Percentiles rank a stretch among this genome's conserved stretches.
These are phyloP conservation scores for Bombus difficillimus DNA, from an alignment of 1,140 invertebrate species.

Conservation along the genomic window DNA sequence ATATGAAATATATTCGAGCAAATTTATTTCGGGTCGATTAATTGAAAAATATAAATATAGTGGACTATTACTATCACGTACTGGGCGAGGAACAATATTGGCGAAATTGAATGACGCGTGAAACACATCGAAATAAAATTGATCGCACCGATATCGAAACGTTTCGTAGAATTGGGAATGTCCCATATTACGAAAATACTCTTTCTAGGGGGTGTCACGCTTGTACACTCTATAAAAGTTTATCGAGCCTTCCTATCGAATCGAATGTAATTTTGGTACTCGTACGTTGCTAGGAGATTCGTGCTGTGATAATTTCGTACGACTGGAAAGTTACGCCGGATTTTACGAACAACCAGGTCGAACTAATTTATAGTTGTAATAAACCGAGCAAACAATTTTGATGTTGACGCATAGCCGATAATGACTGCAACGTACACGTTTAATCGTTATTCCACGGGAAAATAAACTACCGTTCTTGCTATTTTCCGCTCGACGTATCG, in stretches of 20 bases:
- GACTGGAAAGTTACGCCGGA: background rate
- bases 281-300: conserved; percentile 6
- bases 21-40: background rate
- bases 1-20: background rate
- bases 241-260: background rate
- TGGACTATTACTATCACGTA: too few relatives aligned
- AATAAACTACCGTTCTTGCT: conserved; percentile 52
- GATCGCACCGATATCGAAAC: background rate
- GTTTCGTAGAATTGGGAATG: conserved; percentile 9
- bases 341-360: background rate
- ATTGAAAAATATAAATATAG: background rate
- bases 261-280: background rate
- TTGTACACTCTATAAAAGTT: conserved; percentile 18
- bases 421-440: background rate
- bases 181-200: conserved; percentile 26
- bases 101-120: background rate
- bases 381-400: conserved; percentile 13
- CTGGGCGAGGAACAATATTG: background rate
- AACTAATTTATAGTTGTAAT: conserved; percentile 25
- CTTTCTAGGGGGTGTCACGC: background rate
- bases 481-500: conserved; percentile 61
- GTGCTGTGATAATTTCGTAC: background rate
- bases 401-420: conserved; percentile 20
- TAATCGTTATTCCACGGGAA: conserved; percentile 29
- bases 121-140: conserved; percentile 6